Evolutionary conservation across 2,888 invertebrate genomes (phyloP).

Genomic region (Netelia melanura): DNA sequence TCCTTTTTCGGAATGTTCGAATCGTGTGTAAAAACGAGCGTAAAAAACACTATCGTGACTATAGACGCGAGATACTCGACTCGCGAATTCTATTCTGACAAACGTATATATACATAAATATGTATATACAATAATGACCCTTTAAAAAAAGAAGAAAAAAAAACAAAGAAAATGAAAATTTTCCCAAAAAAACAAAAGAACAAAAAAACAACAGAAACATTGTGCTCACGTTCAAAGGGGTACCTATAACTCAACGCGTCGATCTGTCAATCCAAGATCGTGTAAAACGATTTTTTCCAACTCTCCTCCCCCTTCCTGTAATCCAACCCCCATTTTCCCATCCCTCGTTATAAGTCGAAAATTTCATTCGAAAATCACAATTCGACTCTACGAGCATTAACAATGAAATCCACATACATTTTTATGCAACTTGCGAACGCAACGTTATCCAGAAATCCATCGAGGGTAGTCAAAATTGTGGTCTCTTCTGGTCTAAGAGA

Average conservation of each 20-base stretch:
- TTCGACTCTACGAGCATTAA: no score
- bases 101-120: neutral
- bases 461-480: conserved; percentile 6
- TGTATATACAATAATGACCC: conserved; percentile 43
- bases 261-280: conserved; percentile 54
- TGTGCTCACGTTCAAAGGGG: conserved; percentile 67
- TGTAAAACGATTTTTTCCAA: conserved; percentile 26
- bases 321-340: neutral
- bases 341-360: no score
- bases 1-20: conserved; percentile 44
- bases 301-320: conserved; percentile 10
- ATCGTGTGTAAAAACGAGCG: conserved; percentile 39
- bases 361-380: no score
- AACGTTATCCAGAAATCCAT: neutral
- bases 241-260: conserved; percentile 66
- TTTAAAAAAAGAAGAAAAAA: conserved; percentile 6
- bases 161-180: conserved; percentile 4
- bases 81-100: conserved; percentile 35
- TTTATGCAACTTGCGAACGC: no score
- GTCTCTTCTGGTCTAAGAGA: neutral
- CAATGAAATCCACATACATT: no score
- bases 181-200: neutral
- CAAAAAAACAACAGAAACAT: conserved; percentile 42
- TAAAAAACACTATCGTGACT: conserved; percentile 36
- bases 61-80: conserved; percentile 47